phyloP scores from a whole-genome alignment of 1,140 invertebrate species.

The Triops longicaudatus region DNA sequence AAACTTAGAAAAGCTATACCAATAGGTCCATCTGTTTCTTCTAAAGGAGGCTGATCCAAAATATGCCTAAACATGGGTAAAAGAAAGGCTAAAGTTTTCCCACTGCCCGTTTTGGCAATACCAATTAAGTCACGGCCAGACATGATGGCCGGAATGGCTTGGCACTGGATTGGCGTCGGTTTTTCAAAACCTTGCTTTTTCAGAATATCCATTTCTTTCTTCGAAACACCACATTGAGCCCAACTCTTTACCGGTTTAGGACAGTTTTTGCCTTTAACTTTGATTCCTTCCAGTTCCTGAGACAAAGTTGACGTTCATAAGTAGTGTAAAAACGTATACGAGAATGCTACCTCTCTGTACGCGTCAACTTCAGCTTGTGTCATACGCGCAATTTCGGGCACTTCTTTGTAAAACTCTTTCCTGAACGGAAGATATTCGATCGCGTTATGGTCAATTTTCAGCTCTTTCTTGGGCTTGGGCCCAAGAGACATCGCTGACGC shows the following conservation, averaged over 20 bases:
- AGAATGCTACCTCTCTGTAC: conserved; percentile 53
- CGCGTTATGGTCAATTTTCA: conserved; percentile 76
- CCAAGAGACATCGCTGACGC: conserved; percentile 82
- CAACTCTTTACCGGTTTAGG: conserved; percentile 93
- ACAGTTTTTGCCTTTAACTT: conserved; percentile 65
- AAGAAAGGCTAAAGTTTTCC: conserved; percentile 97
- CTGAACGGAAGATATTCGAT: conserved; percentile 81
- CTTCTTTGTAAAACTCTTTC: conserved; percentile 96
- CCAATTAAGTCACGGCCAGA: conserved; percentile 92
- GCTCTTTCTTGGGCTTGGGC: conserved; percentile 77
- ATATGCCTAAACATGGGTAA: conserved; percentile 98
- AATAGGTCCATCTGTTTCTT: conserved; percentile 95
- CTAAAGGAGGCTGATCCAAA: conserved; percentile 82
- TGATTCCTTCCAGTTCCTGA: conserved; percentile 52
- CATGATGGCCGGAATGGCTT: conserved; percentile 99
- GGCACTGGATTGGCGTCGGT: conserved; percentile 96
- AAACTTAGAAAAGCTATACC: conserved; percentile 39
- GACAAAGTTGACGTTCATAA: conserved; percentile 51
- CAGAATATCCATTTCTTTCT: conserved; percentile 88
- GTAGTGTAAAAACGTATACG: conserved; percentile 19
- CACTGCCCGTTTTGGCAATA: conserved; percentile 98
- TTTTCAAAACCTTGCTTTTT: conserved; percentile 91
- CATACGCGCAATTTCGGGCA: conserved; percentile 82
- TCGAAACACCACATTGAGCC: conserved; percentile 97
- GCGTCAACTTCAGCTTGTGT: conserved; percentile 75